A percentile compares a stretch with the other conserved stretches of the same genome.
Evolutionary conservation across 2,113 vertebrate genomes (phyloP).

Genomic region (Forbesichthys papilliferus): DNA sequence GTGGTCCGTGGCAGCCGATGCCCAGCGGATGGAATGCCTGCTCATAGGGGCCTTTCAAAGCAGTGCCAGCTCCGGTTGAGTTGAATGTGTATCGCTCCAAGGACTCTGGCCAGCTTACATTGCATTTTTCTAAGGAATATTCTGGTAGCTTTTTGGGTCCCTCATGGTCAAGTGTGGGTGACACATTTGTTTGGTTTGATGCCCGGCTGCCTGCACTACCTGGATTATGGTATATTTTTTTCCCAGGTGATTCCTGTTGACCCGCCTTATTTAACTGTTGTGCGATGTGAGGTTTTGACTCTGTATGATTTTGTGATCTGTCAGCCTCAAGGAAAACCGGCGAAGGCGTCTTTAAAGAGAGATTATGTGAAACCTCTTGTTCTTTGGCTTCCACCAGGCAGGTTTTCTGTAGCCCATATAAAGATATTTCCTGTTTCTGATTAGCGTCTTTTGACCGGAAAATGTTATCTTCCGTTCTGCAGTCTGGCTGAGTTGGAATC

Average conservation of each 20-base stretch:
- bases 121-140: conserved; percentile 41
- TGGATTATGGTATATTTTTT: conserved; percentile 7
- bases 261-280: background rate
- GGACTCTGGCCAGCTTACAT: conserved; percentile 22
- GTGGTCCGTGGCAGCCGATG: conserved; percentile 35
- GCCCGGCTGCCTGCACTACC: conserved; percentile 10
- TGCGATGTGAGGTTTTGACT: conserved; percentile 3
- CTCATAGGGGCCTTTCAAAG: conserved; percentile 41
- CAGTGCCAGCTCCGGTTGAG: conserved; percentile 33
- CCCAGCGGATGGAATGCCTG: conserved; percentile 22
- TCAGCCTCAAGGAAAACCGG: background rate
- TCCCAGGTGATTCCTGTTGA: background rate
- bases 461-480: conserved; percentile 40
- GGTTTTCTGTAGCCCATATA: conserved; percentile 11
- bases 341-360: background rate
- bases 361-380: conserved; percentile 8
- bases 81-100: conserved; percentile 26
- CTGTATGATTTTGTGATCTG: conserved; percentile 7
- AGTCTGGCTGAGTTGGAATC: conserved; percentile 24
- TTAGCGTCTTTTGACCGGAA: conserved; percentile 41
- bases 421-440: conserved; percentile 11
- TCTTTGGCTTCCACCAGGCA: conserved; percentile 25
- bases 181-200: conserved; percentile 27
- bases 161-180: conserved; percentile 14
- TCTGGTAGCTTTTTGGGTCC: conserved; percentile 31